Evolutionary conservation across 2,888 invertebrate species (phyloP), one percentile per base, ranked within the genome.

Genomic region (Drosophila flavopinicola): DNA sequence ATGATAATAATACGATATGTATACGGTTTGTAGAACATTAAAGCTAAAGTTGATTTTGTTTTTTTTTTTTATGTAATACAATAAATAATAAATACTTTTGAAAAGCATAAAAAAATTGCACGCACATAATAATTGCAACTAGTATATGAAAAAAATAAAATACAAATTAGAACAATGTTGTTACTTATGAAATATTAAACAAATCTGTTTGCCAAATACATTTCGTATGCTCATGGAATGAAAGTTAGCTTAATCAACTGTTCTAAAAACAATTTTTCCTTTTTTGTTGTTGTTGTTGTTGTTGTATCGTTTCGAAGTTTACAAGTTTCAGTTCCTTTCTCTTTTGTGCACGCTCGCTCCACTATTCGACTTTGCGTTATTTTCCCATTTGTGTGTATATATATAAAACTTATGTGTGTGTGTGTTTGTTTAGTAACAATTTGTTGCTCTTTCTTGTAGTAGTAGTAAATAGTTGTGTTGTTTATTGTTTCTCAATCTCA

Each of bases 91-190:
- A 78, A 87, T 84, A 82, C 83, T 82, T 84, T 84, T 87, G 52
- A 71, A 85, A 84, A 84, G 83, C 85, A 84, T 86, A 84, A 84
- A 85, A 70, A 86, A 75, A 84, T 84, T 84, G 83, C 83, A 84
- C 83, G 45, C 71, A 64, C 65, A 44, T 69, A 86, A 84, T 72
- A 86, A 74, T 85, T 82, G 83, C 74, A 84, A 71, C 69, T 70
- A n/a, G n/a, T n/a, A 64, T 42, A 61, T 66, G 45, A 60, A 72
- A 66, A 56, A 20, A 69, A 59, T 65, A 57, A 60, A 60, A 58
- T 58, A 49, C 60, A 67, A 57, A 47, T 60, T 57, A 51, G 30
- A 60, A 54, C 20, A 66, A 52, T 32, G 15, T 41, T 42, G 48
- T 25, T 44, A 63, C 75, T 57, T 67, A 71, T 59, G 13, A 49